Evolutionary conservation across 2,888 invertebrate species (phyloP), one percentile per base, ranked within the genome.

Genomic region (Tupiocoris notatus): DNA sequence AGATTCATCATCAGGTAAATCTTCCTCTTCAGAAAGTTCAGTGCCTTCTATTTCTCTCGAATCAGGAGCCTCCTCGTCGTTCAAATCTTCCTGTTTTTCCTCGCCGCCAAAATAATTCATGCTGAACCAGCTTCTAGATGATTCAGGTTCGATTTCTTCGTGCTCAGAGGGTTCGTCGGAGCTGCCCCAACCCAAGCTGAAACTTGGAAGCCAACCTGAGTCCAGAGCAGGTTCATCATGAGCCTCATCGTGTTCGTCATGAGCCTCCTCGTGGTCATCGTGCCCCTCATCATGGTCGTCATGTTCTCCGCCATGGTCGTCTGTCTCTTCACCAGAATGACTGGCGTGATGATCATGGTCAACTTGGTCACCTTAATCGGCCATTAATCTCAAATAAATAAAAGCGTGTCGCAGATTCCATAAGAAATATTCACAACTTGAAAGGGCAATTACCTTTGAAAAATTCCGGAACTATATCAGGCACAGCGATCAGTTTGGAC

Each of bases 31-130:
- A 17, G 58, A 62, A 17, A 62, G 12, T 20, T 73, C 71, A 25
- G 78, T n/a, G 18, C 23, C 54, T 61, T 76, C 76, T 61, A 62
- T 23, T n/a, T 67, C 63, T 20, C 68, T 66, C 1, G 66, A 59
- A 9, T 17, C 70, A 18, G 70, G 25, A 39, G 18, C 85, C 57
- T 84, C 86, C 79, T 87, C 88, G 73, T 86, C 84, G 81, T 85
- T 85, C 59, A 84, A 83, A 58, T 56, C 70, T 65, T 73, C 65
- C 3, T 9, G 25, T 24, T 64, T 62, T n/a, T 39, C 59, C 25
- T 3, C 57, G 23, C 76, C 68, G n/a, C 73, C 63, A 61, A 73
- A 76, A 58, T 73, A 78, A 71, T 66, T 39, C 70, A 75, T 18
- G 21, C 68, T 67, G 58, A 77, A 77, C 77, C 77, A 77, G 17